Conservation (phyloP, 2,888 invertebrate genomes). For the Lasius fuliginosus region DNA sequence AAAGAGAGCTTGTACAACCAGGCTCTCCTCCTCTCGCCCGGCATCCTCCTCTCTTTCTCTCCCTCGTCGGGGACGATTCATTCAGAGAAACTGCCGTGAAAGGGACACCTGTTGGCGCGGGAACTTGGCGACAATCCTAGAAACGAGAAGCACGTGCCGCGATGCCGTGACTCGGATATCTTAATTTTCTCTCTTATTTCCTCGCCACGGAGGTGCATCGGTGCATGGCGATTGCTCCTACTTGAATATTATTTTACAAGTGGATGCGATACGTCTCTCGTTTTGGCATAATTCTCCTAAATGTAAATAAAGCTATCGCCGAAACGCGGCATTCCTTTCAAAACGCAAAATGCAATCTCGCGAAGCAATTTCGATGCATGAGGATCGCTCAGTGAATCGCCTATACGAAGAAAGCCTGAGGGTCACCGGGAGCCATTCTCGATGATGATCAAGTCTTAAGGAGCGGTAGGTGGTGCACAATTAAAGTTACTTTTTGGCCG, state of each 20-base stretch:
- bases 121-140: conserved; percentile 83
- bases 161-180: conserved; percentile 16
- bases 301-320: conserved; percentile 15
- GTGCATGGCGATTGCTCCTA: neutral
- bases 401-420: conserved; percentile 53
- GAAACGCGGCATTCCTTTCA: conserved; percentile 12
- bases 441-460: conserved; percentile 71
- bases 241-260: conserved; percentile 29
- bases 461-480: conserved; percentile 73
- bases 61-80: conserved; percentile 84
- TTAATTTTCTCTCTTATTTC: conserved; percentile 15
- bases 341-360: conserved; percentile 26
- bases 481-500: conserved; percentile 78
- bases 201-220: neutral
- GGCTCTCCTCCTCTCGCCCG: conserved; percentile 76
- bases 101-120: conserved; percentile 86
- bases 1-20: conserved; percentile 81
- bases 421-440: conserved; percentile 48
- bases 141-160: conserved; percentile 81
- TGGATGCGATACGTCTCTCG: neutral
- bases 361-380: conserved; percentile 19
- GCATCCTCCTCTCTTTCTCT: conserved; percentile 67
- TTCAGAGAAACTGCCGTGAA: conserved; percentile 86
- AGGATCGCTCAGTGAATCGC: conserved; percentile 36
- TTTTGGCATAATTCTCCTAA: neutral